A percentile compares a stretch with the other conserved stretches of the same genome.
phyloP scores from a whole-genome alignment of 2,888 invertebrate genomes.

The Linyphia triangularis region DNA sequence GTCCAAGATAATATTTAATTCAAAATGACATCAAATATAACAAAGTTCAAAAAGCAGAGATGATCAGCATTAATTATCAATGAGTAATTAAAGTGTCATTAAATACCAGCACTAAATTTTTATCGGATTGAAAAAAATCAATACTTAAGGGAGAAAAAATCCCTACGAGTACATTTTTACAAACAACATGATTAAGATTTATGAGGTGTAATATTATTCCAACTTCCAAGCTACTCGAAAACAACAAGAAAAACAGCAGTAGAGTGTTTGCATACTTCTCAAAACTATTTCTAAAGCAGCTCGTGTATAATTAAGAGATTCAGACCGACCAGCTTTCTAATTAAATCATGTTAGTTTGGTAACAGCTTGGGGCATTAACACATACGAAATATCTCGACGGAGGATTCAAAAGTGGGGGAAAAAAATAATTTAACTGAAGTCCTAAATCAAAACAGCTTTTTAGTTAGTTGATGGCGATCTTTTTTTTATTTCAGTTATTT shows the following conservation, averaged over 20 bases:
- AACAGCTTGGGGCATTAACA: conserved; percentile 33
- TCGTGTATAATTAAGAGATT: conserved; percentile 6
- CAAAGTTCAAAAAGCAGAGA: not conserved
- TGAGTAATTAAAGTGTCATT: conserved; percentile 4
- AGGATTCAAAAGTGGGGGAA: not conserved
- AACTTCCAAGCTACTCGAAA: not conserved
- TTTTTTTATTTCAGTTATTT: not conserved
- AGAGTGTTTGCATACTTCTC: not conserved
- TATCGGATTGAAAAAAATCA: not conserved
- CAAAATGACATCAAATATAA: not conserved
- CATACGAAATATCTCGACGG: too few species aligned
- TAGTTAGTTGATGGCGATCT: not conserved
- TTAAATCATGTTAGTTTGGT: not conserved
- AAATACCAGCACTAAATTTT: not conserved
- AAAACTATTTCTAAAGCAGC: not conserved
- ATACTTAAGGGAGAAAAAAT: too few species aligned
- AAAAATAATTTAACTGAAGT: not conserved
- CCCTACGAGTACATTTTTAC: not conserved
- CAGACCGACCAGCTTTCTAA: not conserved
- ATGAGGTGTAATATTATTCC: conserved; percentile 7
- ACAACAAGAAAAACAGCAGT: not conserved
- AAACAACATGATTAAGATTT: conserved; percentile 18
- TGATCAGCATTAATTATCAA: not conserved
- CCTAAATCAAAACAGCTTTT: conserved; percentile 36
- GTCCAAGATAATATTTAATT: not conserved